Conservation (phyloP, 2,888 invertebrate genomes). For the Drosophila borealis region DNA sequence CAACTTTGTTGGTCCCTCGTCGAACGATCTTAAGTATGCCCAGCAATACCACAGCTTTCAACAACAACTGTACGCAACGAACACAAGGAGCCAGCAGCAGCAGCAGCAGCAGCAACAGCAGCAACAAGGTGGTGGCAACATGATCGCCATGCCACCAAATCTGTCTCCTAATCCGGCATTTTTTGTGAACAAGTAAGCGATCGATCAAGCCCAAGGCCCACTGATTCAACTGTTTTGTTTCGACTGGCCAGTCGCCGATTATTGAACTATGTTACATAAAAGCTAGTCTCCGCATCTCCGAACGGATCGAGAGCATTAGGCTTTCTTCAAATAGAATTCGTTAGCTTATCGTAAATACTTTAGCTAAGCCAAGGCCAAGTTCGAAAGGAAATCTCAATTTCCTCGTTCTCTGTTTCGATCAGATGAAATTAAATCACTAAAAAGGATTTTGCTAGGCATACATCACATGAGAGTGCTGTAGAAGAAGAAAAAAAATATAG, state of each 20-base stretch:
- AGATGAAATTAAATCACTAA: slow-evolving; percentile 12
- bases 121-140: slow-evolving; percentile 59
- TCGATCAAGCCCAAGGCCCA: not conserved
- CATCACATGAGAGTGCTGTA: slow-evolving; percentile 2
- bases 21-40: slow-evolving; percentile 96
- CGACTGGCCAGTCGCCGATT: no score
- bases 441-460: not conserved
- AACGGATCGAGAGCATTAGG: slow-evolving; percentile 16
- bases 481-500: not conserved
- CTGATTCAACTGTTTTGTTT: not conserved
- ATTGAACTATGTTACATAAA: slow-evolving; percentile 13
- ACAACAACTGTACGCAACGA: slow-evolving; percentile 96
- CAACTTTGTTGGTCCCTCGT: slow-evolving; percentile 92
- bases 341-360: slow-evolving; percentile 35
- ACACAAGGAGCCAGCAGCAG: slow-evolving; percentile 87
- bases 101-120: slow-evolving; percentile 62
- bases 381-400: slow-evolving; percentile 2
- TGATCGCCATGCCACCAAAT: slow-evolving; percentile 74
- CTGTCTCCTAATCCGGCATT: slow-evolving; percentile 83
- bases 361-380: slow-evolving; percentile 8
- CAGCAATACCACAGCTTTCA: slow-evolving; percentile 98
- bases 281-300: slow-evolving; percentile 51
- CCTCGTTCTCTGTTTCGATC: not conserved
- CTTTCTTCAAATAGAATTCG: slow-evolving; percentile 28
- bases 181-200: slow-evolving; percentile 82